A percentile compares a stretch with the other conserved stretches of the same genome.
Conservation (phyloP, 2,888 invertebrate species). For the Drosophila koepferae region DNA sequence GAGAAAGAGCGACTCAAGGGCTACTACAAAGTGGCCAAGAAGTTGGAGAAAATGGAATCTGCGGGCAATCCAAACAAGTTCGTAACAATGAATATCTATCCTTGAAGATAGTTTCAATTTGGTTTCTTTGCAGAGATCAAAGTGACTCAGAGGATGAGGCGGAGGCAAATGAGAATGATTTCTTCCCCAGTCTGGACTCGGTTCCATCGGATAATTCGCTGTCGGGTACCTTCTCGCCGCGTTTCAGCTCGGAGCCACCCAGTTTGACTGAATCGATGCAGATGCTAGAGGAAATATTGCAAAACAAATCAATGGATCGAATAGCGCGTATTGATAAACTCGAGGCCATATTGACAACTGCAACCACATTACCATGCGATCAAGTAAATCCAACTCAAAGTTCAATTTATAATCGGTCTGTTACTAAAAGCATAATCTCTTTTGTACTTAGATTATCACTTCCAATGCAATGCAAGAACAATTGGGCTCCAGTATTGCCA, state of each 20-base stretch:
- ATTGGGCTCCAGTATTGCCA: conserved; percentile 82
- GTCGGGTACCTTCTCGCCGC: conserved; percentile 89
- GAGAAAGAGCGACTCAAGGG: conserved; percentile 96
- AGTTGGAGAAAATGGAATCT: conserved; percentile 94
- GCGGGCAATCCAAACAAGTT: conserved; percentile 89
- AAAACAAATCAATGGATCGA: conserved; percentile 93
- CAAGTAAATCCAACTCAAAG: conserved; percentile 70
- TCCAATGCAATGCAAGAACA: conserved; percentile 83
- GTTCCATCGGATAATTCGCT: conserved; percentile 90
- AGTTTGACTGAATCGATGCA: conserved; percentile 96
- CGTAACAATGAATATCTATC: conserved; percentile 14
- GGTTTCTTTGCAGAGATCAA: conserved; percentile 86
- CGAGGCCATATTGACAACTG: conserved; percentile 93
- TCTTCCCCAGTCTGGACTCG: conserved; percentile 92
- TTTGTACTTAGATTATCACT: conserved; percentile 76
- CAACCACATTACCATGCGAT: conserved; percentile 89
- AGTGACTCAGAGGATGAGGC: conserved; percentile 91
- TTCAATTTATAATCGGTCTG: background rate
- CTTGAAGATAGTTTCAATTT: background rate
- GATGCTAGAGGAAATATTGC: conserved; percentile 93
- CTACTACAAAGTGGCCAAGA: conserved; percentile 96
- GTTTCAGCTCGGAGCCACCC: conserved; percentile 91
- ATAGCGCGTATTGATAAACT: conserved; percentile 94
- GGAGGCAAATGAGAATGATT: conserved; percentile 89
- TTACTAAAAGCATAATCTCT: background rate